Conservation (phyloP, 1,140 invertebrate species). For the Panulirus ornatus region DNA sequence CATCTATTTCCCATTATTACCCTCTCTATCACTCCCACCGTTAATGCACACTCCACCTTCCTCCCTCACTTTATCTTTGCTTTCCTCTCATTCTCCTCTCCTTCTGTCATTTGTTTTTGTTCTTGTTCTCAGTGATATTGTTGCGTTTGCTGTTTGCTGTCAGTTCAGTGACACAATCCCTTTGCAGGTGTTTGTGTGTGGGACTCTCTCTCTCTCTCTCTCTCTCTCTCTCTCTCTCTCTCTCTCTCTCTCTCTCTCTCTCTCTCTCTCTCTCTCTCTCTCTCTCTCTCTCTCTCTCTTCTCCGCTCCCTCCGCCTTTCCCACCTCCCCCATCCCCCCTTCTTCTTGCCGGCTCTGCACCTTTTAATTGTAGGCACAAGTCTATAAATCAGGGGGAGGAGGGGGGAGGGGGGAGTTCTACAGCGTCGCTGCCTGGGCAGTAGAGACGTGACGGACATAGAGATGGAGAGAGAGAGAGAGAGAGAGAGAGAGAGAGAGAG, state of each 20-base stretch:
- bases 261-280: background rate
- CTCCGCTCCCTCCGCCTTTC: background rate
- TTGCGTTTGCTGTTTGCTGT: no score
- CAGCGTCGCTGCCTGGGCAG: no score
- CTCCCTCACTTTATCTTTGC: background rate
- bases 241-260: background rate
- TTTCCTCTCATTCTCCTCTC: background rate
- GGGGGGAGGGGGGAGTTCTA: no score
- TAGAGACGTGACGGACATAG: no score
- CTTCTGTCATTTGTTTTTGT: no score
- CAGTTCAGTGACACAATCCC: no score
- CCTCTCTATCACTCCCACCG: background rate
- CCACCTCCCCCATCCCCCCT: background rate
- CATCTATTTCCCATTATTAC: constrained; percentile 10
- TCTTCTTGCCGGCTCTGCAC: background rate
- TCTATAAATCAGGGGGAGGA: no score
- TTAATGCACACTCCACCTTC: background rate
- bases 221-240: background rate
- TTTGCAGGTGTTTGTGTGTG: no score
- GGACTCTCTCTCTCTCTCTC: constrained; percentile 5
- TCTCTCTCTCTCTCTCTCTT: background rate
- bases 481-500: no score
- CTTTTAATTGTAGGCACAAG: no score
- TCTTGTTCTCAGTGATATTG: no score
- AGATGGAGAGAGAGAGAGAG: no score